These are phyloP conservation scores for Epinotia bilunana DNA, from an alignment of 2,888 invertebrate species.

Conservation along the genomic window DNA sequence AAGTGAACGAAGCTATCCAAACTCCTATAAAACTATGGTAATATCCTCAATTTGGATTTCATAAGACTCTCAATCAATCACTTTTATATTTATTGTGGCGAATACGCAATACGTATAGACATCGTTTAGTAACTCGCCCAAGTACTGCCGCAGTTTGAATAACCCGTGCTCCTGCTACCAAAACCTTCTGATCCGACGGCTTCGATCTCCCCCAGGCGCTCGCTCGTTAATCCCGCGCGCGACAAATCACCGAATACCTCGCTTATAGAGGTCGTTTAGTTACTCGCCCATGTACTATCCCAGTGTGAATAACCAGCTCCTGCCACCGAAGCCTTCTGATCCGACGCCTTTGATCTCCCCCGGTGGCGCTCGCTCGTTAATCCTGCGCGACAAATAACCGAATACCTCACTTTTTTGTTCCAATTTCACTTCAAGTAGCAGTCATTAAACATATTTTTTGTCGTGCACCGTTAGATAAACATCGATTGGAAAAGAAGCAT, in stretches of 20 bases:
- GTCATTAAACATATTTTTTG: background rate
- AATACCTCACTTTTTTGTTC: constrained; percentile 48
- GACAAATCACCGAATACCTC: background rate
- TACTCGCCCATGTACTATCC: constrained; percentile 41
- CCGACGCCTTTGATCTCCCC: constrained; percentile 69
- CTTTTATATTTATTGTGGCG: too few relatives aligned
- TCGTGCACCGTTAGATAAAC: background rate
- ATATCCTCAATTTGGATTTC: too few relatives aligned
- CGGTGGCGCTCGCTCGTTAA: constrained; percentile 69
- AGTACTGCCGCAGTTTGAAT: constrained; percentile 33
- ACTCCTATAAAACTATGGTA: too few relatives aligned
- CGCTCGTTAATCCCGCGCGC: constrained; percentile 59
- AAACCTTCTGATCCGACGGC: constrained; percentile 62
- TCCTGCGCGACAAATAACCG: constrained; percentile 69
- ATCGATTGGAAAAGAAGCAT: background rate
- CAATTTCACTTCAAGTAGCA: constrained; percentile 20
- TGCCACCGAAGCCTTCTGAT: constrained; percentile 59
- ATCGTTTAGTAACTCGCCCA: constrained; percentile 41
- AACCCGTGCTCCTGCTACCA: constrained; percentile 35
- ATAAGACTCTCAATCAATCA: too few relatives aligned
- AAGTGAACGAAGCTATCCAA: too few relatives aligned
- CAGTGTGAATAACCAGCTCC: constrained; percentile 36
- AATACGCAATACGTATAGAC: background rate
- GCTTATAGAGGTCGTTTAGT: constrained; percentile 20
- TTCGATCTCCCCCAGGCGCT: constrained; percentile 73